Base-by-base conservation (phyloP, 2,113 vertebrate species). In the Thymallus thymallus region DNA sequence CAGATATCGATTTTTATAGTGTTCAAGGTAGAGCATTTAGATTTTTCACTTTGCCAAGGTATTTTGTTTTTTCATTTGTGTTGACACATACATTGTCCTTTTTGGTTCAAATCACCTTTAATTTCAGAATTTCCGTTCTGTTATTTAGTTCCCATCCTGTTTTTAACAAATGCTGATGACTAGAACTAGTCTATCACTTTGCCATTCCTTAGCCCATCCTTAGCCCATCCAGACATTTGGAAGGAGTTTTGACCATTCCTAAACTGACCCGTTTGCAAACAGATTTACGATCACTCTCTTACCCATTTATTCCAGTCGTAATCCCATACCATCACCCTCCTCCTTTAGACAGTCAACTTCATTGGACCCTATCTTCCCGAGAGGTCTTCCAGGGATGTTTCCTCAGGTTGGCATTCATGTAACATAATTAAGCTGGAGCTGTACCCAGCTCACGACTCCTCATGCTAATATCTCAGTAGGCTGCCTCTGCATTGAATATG, bases 31-130 rank as follows among this genome's bases (percentile, higher is more conserved):
- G 88, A 94, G 80, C 81, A 91, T 95, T 94, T 96, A 91, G 95
- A 95, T 94, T 97, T 96, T 95, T 93, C 93, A 95, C 93, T 90
- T 93, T 92, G 92, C 92, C 90, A 92, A 93, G 91, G 84, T 88
- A 70, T 81, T 80, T 51, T 85, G 30, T 72, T 61, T 67, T 29
- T 7, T 7, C 22, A 14, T 48, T 69, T 14, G 5, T 80, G 74
- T 77, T 32, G 41, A 76, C 79, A 71, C 64, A 18, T 14, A 76
- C 46, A 13, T 68, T 9, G 35, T n/a, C 18, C 22, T 48, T 46
- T 86, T 74, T 74, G 64, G 80, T 74, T 10, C 5, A 23, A 23
- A 81, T 75, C 48, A 16, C 78, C 75, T 87, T 80, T 75, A 64
- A 69, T 86, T 74, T 84, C 81, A 74, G 76, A 84, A 70, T n/a